A percentile compares a stretch with the other conserved stretches of the same genome.
These are phyloP conservation scores for Onychomys arenicola DNA, from an alignment of 2,797 vertebrate species.

Conservation along the genomic window DNA sequence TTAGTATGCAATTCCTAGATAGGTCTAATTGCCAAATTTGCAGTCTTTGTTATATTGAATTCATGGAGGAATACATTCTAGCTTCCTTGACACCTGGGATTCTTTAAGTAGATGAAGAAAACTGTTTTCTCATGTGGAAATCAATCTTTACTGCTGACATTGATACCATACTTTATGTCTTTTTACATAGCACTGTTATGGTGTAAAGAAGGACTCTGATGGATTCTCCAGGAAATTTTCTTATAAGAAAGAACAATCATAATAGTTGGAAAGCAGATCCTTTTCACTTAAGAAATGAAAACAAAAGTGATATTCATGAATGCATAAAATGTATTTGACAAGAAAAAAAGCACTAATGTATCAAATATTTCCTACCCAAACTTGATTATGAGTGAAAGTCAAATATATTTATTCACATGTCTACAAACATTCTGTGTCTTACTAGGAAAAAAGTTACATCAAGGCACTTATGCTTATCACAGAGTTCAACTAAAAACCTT, in stretches of 20 bases:
- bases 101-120: neutral
- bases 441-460: neutral
- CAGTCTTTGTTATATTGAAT: neutral
- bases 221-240: neutral
- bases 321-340: neutral
- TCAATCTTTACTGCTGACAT: neutral
- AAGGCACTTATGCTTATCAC: neutral
- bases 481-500: neutral
- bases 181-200: neutral
- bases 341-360: neutral
- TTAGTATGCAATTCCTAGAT: neutral
- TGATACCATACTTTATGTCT: neutral
- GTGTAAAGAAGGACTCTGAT: neutral
- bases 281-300: slow-evolving; percentile 23
- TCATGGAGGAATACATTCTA: neutral
- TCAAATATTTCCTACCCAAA: neutral
- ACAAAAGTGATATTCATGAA: neutral
- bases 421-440: neutral
- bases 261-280: neutral
- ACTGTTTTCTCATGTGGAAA: slow-evolving; percentile 30
- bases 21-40: neutral
- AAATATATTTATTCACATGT: neutral
- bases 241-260: neutral
- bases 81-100: neutral
- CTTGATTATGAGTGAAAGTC: neutral